Base-by-base conservation (phyloP, 53 echinoderm and acorn worm genomes). In the Hippasteria phrygiana region DNA sequence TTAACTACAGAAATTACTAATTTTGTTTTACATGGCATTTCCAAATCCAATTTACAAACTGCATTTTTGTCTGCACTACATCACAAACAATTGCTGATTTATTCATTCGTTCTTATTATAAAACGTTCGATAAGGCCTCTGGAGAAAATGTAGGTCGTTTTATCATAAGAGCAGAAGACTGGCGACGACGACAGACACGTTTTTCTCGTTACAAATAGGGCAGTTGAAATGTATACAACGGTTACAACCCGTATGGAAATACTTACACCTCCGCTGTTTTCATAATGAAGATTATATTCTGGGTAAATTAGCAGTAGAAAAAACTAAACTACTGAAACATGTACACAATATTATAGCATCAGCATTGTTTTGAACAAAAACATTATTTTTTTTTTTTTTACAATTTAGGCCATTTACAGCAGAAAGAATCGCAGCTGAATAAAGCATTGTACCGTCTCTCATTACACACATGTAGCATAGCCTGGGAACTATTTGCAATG, bases 51-150 rank as follows among this genome's bases (percentile, higher is more conserved):
- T 67, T 67, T 13, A 67, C 33, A 67, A n/a, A 59, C 59, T 59
- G 59, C 59, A 22, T 59, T 59, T 59, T 18, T 26, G 34, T 35
- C 33, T 35, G 34, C 34, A 67, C 69, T 67, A 10, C 4, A 36
- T 67, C 69, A 67, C 36, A 67, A 67, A 35, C 9, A 7, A 0
- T 11, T 5, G 3, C 37, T 14, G 8, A 48, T 48, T 48, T 10
- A 67, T 1, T 36, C 1, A 12, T 43, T 43, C n/a, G 3, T 41
- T 2, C 42, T 70, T 73, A 72, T 72, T 72, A 72, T 18, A 75
- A 75, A 75, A 75, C 33, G 18, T 48, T 46, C 11, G 45, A 75
- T 75, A 75, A 75, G 75, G 75, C 75, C 75, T 75, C 75, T 29
- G 75, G 72, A 72, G 50, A 31, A 32, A 13, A 24, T 14, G 42